Base-by-base conservation (phyloP, 2,888 invertebrate species). In the Ceramica pisi region DNA sequence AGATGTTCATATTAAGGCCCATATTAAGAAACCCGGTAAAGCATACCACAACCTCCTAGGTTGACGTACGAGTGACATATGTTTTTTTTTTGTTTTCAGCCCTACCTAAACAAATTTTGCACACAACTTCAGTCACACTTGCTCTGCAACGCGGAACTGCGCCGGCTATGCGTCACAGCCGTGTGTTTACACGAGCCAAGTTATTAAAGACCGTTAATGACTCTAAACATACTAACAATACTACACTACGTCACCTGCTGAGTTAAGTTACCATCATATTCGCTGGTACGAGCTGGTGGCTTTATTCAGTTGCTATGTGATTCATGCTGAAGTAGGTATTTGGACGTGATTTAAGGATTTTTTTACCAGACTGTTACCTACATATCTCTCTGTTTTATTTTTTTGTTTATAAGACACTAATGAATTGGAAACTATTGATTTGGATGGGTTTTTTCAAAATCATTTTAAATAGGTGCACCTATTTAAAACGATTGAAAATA, bases 181-280 rank as follows among this genome's bases (percentile, higher is more conserved):
- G 31, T 59, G 55, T 73, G 60, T 82, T 65, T 59, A 73, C 80
- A 65, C 61, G 50, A 59, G 50, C 31, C 56, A 57, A 57, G 55
- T 60, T 78, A 63, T 69, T 78, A 66, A 72, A 67, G 51, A 74
- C 26, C 83, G 74, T 57, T 82, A 80, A 73, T 73, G 83, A 82
- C 83, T 73, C 68, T 73, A 83, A 80, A 83, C 68, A 69, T 82
- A 82, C 53, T 53, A 79, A 79, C 79, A 82, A 79, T 79, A 72
- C 38, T 41, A 60, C 19, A 23, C 51, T 12, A 41, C 67, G 62
- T 64, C 75, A 69, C 56, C 55, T n/a, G 6, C 60, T 2, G 38
- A 51, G 57, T 53, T 67, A 69, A 82, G 77, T 51, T 63, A 63
- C 78, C 66, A 56, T 57, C 56, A 78, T 78, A 82, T 53, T 48